Evolutionary conservation across 2,888 invertebrate genomes (phyloP).

Genomic region (Ormyrus labotus): DNA sequence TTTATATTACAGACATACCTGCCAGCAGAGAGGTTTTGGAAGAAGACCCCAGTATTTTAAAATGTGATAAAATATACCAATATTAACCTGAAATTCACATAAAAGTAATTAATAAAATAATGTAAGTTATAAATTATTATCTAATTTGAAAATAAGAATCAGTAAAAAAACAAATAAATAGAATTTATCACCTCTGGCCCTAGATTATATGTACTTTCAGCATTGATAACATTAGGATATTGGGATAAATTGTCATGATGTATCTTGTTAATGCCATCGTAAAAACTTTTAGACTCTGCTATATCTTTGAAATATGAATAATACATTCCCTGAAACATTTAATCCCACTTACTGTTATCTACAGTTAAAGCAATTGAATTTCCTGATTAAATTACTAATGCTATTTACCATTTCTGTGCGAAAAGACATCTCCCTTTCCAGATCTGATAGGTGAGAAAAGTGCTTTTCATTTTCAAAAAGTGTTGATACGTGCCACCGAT

Average conservation of each 20-base stretch:
- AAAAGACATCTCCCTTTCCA: slow-evolving; percentile 91
- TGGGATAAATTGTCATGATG: slow-evolving; percentile 88
- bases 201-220: slow-evolving; percentile 88
- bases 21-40: slow-evolving; percentile 71
- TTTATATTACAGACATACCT: slow-evolving; percentile 69
- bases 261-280: slow-evolving; percentile 80
- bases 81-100: slow-evolving; percentile 66
- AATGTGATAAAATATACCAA: slow-evolving; percentile 77
- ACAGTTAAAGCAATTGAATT: not conserved
- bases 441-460: slow-evolving; percentile 88
- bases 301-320: slow-evolving; percentile 92
- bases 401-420: slow-evolving; percentile 87
- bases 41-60: slow-evolving; percentile 72
- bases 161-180: not conserved
- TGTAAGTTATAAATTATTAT: slow-evolving; percentile 10
- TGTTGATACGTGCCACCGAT: slow-evolving; percentile 82
- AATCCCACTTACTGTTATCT: not conserved
- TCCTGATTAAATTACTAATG: slow-evolving; percentile 52
- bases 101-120: too few relatives aligned
- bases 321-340: slow-evolving; percentile 82
- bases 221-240: slow-evolving; percentile 88
- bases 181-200: slow-evolving; percentile 84
- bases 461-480: slow-evolving; percentile 90
- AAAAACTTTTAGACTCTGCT: slow-evolving; percentile 81
- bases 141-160: not conserved